Evolutionary conservation across 1,140 invertebrate species (phyloP).

Genomic region (Sitobion miscanthi): DNA sequence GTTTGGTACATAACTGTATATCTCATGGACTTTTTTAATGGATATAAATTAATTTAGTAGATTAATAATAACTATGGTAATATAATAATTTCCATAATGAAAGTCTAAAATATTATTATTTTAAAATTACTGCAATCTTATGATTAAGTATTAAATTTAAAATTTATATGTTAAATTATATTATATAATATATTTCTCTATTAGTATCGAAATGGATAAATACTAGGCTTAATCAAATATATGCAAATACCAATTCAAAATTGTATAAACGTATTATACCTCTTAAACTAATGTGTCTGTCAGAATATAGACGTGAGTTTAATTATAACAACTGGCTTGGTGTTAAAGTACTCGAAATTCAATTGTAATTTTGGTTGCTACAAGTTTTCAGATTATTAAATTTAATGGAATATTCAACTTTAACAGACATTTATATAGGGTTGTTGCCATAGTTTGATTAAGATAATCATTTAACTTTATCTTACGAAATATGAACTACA

Average conservation of each 20-base stretch:
- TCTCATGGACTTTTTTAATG: not conserved
- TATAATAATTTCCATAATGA: not conserved
- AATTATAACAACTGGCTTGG: constrained; percentile 13
- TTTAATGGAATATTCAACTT: constrained; percentile 32
- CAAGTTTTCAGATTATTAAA: constrained; percentile 40
- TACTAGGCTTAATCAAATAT: not conserved
- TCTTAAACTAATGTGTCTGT: not conserved
- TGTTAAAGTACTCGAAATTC: not conserved
- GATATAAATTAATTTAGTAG: not conserved
- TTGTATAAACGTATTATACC: not conserved
- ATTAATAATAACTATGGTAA: not conserved
- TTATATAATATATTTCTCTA: not conserved
- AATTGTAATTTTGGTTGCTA: constrained; percentile 7
- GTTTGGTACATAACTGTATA: not conserved
- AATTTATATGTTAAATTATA: not conserved
- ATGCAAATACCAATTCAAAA: not conserved
- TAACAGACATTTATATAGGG: not conserved
- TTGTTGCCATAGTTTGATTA: not conserved
- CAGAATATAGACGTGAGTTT: not conserved
- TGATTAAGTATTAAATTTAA: not conserved
- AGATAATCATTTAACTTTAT: not conserved
- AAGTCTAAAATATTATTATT: not conserved
- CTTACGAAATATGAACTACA: not conserved
- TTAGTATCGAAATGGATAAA: not conserved
- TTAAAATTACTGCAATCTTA: not conserved